These are phyloP conservation scores for Phylloscopus whistleri DNA, from an alignment of 2,113 vertebrate species.

Conservation along the genomic window DNA sequence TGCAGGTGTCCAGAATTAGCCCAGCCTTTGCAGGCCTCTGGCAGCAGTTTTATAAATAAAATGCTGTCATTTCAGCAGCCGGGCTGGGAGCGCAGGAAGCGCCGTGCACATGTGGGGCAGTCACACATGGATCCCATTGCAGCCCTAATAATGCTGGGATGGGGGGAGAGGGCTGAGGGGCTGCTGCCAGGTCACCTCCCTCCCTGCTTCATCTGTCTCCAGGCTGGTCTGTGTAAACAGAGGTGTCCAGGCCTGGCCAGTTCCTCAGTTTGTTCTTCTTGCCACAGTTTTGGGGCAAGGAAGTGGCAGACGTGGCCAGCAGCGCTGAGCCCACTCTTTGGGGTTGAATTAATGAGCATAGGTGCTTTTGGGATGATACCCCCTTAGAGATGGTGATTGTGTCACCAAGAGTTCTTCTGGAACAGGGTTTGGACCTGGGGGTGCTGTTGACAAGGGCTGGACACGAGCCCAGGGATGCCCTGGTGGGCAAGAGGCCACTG, in stretches of 20 bases:
- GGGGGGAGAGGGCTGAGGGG: not conserved
- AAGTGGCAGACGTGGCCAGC: accelerated
- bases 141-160: not conserved
- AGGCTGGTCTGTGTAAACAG: not conserved
- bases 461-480: not conserved
- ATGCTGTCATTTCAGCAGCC: not conserved
- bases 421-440: not conserved
- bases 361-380: not conserved
- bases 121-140: constrained; percentile 40
- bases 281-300: not conserved
- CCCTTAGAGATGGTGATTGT: not conserved
- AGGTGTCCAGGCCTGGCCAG: accelerated
- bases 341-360: not conserved
- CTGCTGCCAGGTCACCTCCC: not conserved
- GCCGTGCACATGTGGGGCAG: not conserved
- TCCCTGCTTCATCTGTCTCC: not conserved
- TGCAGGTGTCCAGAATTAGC: constrained; percentile 34
- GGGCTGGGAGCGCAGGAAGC: not conserved
- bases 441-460: not conserved
- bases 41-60: not conserved
- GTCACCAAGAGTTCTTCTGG: not conserved
- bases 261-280: not conserved
- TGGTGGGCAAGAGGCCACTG: not conserved
- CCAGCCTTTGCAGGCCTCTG: not conserved
- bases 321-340: not conserved